Conservation (phyloP, 64 coral and sea anemone genomes). For the Stylophora pistillata region DNA sequence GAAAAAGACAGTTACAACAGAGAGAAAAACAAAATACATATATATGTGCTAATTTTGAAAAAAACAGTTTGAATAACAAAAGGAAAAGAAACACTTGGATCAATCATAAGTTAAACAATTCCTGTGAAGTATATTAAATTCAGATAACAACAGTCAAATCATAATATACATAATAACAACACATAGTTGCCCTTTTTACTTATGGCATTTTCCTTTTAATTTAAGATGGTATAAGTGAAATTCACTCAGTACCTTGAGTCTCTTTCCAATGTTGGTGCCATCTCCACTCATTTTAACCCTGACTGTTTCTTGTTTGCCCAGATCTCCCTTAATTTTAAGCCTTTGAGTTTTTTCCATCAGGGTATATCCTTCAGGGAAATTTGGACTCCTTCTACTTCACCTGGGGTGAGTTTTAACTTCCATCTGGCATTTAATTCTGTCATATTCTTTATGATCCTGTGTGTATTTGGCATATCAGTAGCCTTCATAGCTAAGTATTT, state of each 20-base stretch:
- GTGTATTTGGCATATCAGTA: constrained; percentile 54
- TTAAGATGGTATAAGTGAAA: constrained; percentile 60
- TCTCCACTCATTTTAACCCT: constrained; percentile 64
- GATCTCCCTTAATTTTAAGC: constrained; percentile 44
- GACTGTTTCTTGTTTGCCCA: constrained; percentile 18
- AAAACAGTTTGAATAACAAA: too few relatives aligned
- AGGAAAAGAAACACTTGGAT: too few relatives aligned
- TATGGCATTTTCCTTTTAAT: too few relatives aligned
- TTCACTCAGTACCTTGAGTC: too few relatives aligned
- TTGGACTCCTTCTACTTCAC: constrained; percentile 45
- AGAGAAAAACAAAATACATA: too few relatives aligned
- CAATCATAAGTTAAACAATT: too few relatives aligned
- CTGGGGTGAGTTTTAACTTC: constrained; percentile 60
- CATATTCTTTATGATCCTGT: constrained; percentile 39
- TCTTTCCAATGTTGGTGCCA: constrained; percentile 58
- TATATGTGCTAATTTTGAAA: too few relatives aligned
- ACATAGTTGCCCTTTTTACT: too few relatives aligned
- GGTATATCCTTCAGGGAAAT: too few relatives aligned
- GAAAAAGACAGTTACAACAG: constrained; percentile 49
- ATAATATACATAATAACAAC: too few relatives aligned
- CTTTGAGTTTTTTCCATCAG: constrained; percentile 42
- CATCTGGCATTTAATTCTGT: constrained; percentile 44
- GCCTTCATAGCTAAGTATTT: constrained; percentile 68
- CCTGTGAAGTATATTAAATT: too few relatives aligned
- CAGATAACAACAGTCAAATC: too few relatives aligned